Evolutionary conservation across 2,797 vertebrate species (phyloP), one percentile per base, ranked within the genome.

Genomic region (Cercopithecus neglectus): DNA sequence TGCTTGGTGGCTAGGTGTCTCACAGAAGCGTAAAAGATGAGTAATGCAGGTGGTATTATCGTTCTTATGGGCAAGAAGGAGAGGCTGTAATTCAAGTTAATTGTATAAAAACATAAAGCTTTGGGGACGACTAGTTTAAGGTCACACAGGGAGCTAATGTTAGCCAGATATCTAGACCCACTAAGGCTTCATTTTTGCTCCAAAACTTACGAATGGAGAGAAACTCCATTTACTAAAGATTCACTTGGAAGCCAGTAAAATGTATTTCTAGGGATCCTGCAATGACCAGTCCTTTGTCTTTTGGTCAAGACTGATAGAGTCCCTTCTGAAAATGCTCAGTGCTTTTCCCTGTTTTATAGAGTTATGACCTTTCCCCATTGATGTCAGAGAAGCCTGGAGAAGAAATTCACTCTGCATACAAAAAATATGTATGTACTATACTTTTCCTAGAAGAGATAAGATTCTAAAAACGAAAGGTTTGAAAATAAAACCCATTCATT

Each of bases 101-200:
- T 57, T 46, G 14, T 76, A 41, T 85, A 61, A 36, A 85, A 92
- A 33, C 16, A 26, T 2, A 75, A 86, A 86, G 5, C 46, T 81
- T 75, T 50, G 12, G 30, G 55, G 8, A 2, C 44, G 19, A n/a
- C 24, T 80, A 17, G 13, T 59, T 26, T 28, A 48, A 57, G n/a
- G 5, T 44, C 7, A 50, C 50, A 76, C 33, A 41, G 30, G 46
- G 16, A 72, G 19, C 80, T 84, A 93, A 70, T 59, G 26, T 74
- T 57, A 81, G 16, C 24, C 53, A 36, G n/a, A 36, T 92, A 50
- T 22, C 67, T 92, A 79, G 19, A 80, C 75, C 22, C 16, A 57
- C 33, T 55, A 50, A 36, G 17, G 26, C 48, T 88, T 84, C 74
- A 17, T 22, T 89, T 97, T 94, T 96, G 57, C 85, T 94, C 57